Conservation (phyloP, 1,140 invertebrate species). For the Bombus pascuorum region DNA sequence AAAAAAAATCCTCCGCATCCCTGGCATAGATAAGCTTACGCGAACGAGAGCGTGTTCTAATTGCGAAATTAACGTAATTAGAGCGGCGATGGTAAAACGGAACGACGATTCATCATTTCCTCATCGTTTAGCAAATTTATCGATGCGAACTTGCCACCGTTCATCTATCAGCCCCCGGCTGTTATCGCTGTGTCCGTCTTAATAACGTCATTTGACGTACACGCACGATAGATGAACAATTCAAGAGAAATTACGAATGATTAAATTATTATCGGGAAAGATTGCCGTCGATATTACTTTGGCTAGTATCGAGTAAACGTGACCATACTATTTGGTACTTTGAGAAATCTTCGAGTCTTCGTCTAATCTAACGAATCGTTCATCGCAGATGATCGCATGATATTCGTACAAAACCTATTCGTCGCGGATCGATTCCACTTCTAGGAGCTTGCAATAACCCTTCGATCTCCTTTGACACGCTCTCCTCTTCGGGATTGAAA, state of each 20-base stretch:
- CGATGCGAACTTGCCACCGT: neutral
- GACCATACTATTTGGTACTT: neutral
- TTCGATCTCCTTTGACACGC: neutral
- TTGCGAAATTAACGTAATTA: slow-evolving; percentile 35
- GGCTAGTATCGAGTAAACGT: no score
- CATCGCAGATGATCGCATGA: neutral
- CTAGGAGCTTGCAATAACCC: neutral
- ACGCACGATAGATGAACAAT: neutral
- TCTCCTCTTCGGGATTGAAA: neutral
- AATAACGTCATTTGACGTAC: slow-evolving; percentile 12
- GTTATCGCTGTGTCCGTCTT: neutral
- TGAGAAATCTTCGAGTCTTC: neutral
- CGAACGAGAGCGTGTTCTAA: slow-evolving; percentile 3
- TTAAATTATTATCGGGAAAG: neutral
- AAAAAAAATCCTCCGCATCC: neutral
- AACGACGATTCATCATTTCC: slow-evolving; percentile 30
- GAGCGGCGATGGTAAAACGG: slow-evolving; percentile 16
- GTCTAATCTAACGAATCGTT: neutral
- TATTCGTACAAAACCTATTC: neutral
- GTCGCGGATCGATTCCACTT: neutral
- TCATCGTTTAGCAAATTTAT: slow-evolving; percentile 4
- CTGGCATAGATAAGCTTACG: slow-evolving; percentile 2
- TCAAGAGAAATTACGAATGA: neutral
- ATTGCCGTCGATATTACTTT: neutral
- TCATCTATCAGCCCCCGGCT: neutral